Conservation (phyloP, 2,888 invertebrate species). For the Mythimna pallens region DNA sequence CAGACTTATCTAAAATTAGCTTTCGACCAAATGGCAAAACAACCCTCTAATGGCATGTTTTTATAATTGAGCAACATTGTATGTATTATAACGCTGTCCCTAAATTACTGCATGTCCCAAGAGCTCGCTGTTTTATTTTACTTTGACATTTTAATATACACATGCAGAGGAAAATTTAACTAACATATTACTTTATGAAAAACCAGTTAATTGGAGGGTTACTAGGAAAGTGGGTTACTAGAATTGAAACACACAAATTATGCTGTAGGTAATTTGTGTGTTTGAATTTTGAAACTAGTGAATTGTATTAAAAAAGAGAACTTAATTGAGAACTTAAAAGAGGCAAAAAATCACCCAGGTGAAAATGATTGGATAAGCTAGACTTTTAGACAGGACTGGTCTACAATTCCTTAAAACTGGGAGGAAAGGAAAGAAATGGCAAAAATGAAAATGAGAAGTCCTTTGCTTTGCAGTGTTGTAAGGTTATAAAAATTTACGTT, state of each 20-base stretch:
- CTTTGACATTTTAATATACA: conserved; percentile 31
- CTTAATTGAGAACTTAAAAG: too few species aligned
- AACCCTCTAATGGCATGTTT: conserved; percentile 19
- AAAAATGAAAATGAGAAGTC: too few species aligned
- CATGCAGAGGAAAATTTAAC: conserved; percentile 20
- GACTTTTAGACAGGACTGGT: too few species aligned
- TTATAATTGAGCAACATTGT: conserved; percentile 34
- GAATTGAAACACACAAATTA: too few species aligned
- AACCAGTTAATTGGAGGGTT: conserved; percentile 7
- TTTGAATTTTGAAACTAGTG: neutral
- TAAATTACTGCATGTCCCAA: conserved; percentile 31
- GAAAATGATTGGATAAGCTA: too few species aligned
- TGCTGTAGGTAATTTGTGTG: neutral
- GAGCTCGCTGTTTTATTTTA: conserved; percentile 31
- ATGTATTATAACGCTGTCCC: conserved; percentile 25
- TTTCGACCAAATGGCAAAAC: neutral
- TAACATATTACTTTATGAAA: conserved; percentile 14
- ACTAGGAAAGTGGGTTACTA: neutral
- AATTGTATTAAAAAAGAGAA: neutral
- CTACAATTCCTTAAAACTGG: too few species aligned
- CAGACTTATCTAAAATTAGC: neutral
- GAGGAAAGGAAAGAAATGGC: too few species aligned
- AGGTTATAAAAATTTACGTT: neutral
- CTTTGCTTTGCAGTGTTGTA: too few species aligned
- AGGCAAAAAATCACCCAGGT: neutral